Base-by-base conservation (phyloP, 2,113 vertebrate genomes). In the Pantherophis guttatus region DNA sequence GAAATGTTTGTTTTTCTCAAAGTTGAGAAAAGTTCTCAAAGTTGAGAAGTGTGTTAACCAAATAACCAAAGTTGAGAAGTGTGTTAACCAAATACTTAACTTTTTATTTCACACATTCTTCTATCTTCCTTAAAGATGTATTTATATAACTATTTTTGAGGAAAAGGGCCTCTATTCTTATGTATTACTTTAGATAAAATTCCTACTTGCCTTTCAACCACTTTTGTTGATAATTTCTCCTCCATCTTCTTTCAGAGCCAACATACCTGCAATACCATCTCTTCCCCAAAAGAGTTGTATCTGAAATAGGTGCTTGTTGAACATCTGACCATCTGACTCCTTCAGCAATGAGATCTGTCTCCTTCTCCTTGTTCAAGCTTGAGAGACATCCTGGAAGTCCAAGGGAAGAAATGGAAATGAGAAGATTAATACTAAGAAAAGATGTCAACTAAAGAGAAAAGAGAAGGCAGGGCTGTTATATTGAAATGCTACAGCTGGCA, bases 241-340 rank as follows among this genome's bases (percentile, higher is more conserved):
- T 33, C 4, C 58, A 58, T 88, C 53, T 92, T 23, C 5, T 88
- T 91, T 21, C 91, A 95, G 95, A 96, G 53, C 95, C 95, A 17
- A 95, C 94, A 3, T 94, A 94, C 86, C 50, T 96, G 48, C 93
- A 94, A 23, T 94, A 95, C 44, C 93, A 53, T 26, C 26, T 95
- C 3, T 95, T 98, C 93, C 96, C 98, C 91, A 97, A 98, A 93
- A 97, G 98, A 26, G 92, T 98, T 93, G 98, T 98, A 48, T 98
- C 98, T 0, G 98, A 98, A 97, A 98, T 98, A 48, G 52, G n/a
- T 8, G 39, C 57, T 19, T 95, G 95, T 85, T 93, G 91, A 94
- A 26, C n/a, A 53, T 33, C 24, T 53, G 3, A 6, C 65, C 1
- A 29, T 29, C 24, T 50, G 5, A n/a, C 52, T 57, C 12, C 24